Evolutionary conservation across 2,888 invertebrate species (phyloP).

Genomic region (Monochamus alternatus): DNA sequence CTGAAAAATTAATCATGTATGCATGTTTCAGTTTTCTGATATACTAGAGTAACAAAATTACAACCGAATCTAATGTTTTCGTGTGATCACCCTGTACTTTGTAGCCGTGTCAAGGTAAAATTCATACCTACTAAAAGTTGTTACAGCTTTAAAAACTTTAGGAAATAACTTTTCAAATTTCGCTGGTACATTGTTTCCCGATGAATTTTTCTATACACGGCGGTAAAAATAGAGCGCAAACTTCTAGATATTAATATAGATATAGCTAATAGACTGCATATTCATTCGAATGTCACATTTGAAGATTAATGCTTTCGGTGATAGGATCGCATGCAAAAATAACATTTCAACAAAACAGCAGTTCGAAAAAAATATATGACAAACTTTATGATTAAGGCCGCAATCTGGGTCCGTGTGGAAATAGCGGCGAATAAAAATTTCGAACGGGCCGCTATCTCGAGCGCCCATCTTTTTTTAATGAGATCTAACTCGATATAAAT

Average conservation of each 20-base stretch:
- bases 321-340: slow-evolving; percentile 2
- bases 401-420: background rate
- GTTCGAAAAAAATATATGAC: slow-evolving; percentile 2
- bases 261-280: slow-evolving; percentile 8
- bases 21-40: no score
- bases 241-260: slow-evolving; percentile 5
- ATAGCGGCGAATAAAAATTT: background rate
- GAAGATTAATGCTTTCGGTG: slow-evolving; percentile 9
- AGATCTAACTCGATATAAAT: slow-evolving; percentile 19
- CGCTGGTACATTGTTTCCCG: background rate
- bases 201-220: background rate
- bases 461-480: slow-evolving; percentile 12
- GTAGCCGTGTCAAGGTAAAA: no score
- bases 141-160: no score
- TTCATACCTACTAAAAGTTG: no score
- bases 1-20: no score
- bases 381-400: slow-evolving; percentile 1
- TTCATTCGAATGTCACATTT: background rate
- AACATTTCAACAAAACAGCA: background rate
- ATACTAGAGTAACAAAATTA: no score
- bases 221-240: background rate
- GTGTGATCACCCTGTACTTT: no score
- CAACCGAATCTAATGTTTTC: no score
- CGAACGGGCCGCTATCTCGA: background rate
- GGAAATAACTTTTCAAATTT: background rate